A percentile compares a stretch with the other conserved stretches of the same genome.
Conservation (phyloP, 2,888 invertebrate genomes). For the Acronicta aceris region DNA sequence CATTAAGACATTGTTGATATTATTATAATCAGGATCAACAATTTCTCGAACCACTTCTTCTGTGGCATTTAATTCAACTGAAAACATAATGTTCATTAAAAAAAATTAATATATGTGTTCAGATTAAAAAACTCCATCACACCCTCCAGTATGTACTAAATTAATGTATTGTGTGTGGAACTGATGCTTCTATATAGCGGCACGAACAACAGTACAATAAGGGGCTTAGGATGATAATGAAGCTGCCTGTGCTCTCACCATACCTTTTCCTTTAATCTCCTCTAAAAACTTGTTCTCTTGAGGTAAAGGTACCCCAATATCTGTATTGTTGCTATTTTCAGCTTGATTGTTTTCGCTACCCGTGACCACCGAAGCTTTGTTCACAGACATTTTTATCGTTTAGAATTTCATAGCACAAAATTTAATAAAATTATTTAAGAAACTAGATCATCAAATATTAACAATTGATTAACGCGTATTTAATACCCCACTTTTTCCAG, state of each 20-base stretch:
- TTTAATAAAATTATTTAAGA: too few relatives aligned
- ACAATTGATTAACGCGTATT: too few relatives aligned
- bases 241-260: too few relatives aligned
- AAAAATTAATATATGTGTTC: too few relatives aligned
- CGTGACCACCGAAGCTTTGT: conserved; percentile 6
- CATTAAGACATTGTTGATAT: background rate
- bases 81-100: background rate
- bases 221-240: too few relatives aligned
- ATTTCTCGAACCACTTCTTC: background rate
- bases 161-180: too few relatives aligned
- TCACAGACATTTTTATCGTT: conserved; percentile 16
- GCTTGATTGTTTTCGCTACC: conserved; percentile 9
- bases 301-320: background rate
- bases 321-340: conserved; percentile 1
- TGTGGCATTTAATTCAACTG: background rate
- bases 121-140: too few relatives aligned
- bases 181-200: too few relatives aligned
- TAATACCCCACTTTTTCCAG: too few relatives aligned
- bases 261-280: background rate
- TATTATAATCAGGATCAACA: background rate
- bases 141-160: too few relatives aligned
- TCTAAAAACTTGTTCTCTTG: background rate
- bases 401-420: background rate
- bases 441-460: too few relatives aligned
- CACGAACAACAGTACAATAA: too few relatives aligned